A percentile compares a stretch with the other conserved stretches of the same genome.
Conservation (phyloP, 2,888 invertebrate species). For the Drosophila infuscata region DNA sequence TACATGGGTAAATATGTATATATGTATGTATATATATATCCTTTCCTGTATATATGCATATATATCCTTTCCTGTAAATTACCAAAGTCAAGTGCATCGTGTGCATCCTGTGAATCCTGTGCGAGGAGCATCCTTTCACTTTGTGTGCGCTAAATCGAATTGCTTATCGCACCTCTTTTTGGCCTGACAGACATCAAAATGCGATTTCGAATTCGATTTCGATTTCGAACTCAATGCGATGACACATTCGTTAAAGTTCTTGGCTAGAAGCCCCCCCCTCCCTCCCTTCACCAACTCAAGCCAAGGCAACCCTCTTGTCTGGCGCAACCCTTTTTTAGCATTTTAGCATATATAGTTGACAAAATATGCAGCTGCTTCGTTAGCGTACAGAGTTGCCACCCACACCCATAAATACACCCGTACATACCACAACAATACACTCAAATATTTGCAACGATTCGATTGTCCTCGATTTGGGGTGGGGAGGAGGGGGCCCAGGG, state of each 20-base stretch:
- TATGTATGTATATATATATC: neutral
- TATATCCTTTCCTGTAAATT: slow-evolving; percentile 23
- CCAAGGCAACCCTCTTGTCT: slow-evolving; percentile 4
- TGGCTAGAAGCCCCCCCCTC: slow-evolving; percentile 2
- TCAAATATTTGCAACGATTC: slow-evolving; percentile 76
- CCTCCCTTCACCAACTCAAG: too few relatives aligned
- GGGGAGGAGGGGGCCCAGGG: slow-evolving; percentile 10
- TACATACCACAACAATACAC: neutral
- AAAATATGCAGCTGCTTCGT: slow-evolving; percentile 78
- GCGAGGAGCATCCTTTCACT: slow-evolving; percentile 11
- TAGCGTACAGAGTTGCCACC: slow-evolving; percentile 41
- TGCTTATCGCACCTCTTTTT: slow-evolving; percentile 62
- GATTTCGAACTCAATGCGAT: slow-evolving; percentile 17
- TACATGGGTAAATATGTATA: neutral
- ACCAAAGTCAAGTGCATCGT: slow-evolving; percentile 42
- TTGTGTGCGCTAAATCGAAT: slow-evolving; percentile 49
- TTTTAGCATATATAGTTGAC: slow-evolving; percentile 61
- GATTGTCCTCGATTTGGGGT: slow-evolving; percentile 50
- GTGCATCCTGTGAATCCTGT: slow-evolving; percentile 13
- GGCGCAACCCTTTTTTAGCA: slow-evolving; percentile 47
- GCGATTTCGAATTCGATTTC: slow-evolving; percentile 13
- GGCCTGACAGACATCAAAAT: slow-evolving; percentile 56
- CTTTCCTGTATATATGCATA: neutral
- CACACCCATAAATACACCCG: too few relatives aligned
- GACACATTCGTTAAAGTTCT: slow-evolving; percentile 57